phyloP scores from a whole-genome alignment of 2,113 vertebrate genomes.

The Manacus vitellinus region DNA sequence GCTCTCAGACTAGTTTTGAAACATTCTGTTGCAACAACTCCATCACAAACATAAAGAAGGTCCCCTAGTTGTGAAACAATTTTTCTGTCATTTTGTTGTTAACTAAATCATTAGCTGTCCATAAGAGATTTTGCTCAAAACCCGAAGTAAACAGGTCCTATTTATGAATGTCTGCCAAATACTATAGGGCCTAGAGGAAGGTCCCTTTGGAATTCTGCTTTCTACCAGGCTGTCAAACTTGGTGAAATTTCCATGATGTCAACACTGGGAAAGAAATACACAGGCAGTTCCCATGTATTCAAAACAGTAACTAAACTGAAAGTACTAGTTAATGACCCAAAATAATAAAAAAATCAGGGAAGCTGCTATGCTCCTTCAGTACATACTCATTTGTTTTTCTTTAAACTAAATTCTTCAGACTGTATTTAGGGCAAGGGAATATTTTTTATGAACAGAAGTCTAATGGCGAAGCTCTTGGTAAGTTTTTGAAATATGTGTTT shows the following conservation, averaged over 20 bases:
- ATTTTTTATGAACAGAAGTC: background rate
- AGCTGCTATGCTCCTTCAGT: background rate
- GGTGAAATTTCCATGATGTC: conserved; percentile 23
- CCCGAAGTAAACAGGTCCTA: background rate
- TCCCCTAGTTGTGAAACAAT: background rate
- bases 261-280: conserved; percentile 50
- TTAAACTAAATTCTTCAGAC: background rate
- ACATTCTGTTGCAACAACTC: background rate
- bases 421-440: background rate
- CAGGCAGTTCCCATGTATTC: conserved; percentile 50
- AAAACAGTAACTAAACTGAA: conserved; percentile 3
- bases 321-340: background rate
- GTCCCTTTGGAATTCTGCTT: conserved; percentile 31
- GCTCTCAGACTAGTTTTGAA: background rate
- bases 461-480: background rate
- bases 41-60: background rate
- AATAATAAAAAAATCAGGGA: background rate
- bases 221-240: conserved; percentile 18
- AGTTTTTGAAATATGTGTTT: background rate
- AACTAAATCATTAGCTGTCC: background rate
- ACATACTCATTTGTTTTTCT: background rate
- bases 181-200: background rate
- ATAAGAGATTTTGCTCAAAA: background rate
- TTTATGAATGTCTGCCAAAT: conserved; percentile 28
- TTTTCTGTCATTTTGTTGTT: background rate